Percentiles rank a stretch among this genome's conserved stretches.
phyloP scores from a whole-genome alignment of 1,140 invertebrate species.

The Thrips palmi region DNA sequence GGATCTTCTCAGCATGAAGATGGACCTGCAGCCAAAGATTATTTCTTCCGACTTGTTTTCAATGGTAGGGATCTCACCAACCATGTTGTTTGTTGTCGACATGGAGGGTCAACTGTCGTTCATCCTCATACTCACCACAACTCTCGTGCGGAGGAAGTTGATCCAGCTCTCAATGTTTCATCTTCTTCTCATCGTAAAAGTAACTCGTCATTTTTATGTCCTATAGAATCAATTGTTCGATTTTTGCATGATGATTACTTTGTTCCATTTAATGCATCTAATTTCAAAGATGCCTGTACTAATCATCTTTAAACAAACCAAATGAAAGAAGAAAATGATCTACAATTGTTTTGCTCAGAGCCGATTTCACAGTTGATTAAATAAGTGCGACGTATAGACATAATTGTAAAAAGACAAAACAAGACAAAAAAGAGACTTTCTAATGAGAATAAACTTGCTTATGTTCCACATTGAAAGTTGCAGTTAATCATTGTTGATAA shows the following conservation, averaged over 20 bases:
- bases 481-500: no score
- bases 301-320: no score
- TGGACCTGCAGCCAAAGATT: constrained; percentile 33
- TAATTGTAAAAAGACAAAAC: no score
- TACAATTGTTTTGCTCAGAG: no score
- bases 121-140: no score
- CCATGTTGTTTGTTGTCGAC: constrained; percentile 59
- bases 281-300: constrained; percentile 66
- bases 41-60: constrained; percentile 63
- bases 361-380: no score
- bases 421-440: no score
- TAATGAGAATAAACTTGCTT: no score
- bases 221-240: constrained; percentile 65
- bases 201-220: constrained; percentile 41
- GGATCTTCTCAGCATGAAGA: constrained; percentile 17
- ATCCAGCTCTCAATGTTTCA: no score
- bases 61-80: constrained; percentile 77
- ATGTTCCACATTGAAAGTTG: no score
- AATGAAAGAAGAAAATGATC: no score
- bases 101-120: constrained; percentile 29
- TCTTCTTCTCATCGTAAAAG: constrained; percentile 19
- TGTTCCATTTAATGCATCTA: constrained; percentile 53
- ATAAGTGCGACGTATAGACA: no score
- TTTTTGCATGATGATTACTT: constrained; percentile 77
- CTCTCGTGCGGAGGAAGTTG: constrained; percentile 25